phyloP scores from a whole-genome alignment of 2,797 vertebrate genomes.

The Crocodylus rhombifer region DNA sequence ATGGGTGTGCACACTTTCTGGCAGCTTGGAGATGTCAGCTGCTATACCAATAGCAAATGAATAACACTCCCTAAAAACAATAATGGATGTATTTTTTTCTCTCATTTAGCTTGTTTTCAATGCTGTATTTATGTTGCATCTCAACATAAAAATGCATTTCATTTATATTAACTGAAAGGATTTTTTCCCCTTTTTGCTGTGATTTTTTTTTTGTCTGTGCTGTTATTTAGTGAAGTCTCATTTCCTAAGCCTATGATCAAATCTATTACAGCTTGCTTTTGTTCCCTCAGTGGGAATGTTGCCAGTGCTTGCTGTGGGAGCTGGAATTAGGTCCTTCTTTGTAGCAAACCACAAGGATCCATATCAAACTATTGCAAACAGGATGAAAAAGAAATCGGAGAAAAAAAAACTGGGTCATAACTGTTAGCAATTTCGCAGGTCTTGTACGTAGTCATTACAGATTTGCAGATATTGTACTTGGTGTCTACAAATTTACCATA shows the following conservation, averaged over 20 bases:
- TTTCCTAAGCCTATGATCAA: not conserved
- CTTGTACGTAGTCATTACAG: not conserved
- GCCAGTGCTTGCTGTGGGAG: rapidly evolving
- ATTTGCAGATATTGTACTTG: not conserved
- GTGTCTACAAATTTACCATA: not conserved
- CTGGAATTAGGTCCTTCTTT: not conserved
- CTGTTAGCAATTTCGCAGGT: not conserved
- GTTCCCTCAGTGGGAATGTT: rapidly evolving
- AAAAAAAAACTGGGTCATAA: rapidly evolving
- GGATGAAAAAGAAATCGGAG: not conserved
- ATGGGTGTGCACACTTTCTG: too few relatives aligned
- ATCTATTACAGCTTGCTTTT: not conserved
- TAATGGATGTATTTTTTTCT: not conserved
- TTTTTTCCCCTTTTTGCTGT: not conserved
- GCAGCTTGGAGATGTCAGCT: too few relatives aligned
- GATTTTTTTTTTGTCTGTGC: not conserved
- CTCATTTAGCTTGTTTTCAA: not conserved
- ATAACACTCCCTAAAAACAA: not conserved
- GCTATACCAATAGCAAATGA: not conserved
- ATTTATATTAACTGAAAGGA: rapidly evolving
- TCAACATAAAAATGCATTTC: not conserved
- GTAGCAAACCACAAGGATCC: rapidly evolving
- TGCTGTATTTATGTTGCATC: not conserved
- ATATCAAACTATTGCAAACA: not conserved
- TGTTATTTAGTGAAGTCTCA: not conserved